Evolutionary conservation across 2,888 invertebrate species (phyloP), one percentile per base, ranked within the genome.

Genomic region (Ectemnius cavifrons): DNA sequence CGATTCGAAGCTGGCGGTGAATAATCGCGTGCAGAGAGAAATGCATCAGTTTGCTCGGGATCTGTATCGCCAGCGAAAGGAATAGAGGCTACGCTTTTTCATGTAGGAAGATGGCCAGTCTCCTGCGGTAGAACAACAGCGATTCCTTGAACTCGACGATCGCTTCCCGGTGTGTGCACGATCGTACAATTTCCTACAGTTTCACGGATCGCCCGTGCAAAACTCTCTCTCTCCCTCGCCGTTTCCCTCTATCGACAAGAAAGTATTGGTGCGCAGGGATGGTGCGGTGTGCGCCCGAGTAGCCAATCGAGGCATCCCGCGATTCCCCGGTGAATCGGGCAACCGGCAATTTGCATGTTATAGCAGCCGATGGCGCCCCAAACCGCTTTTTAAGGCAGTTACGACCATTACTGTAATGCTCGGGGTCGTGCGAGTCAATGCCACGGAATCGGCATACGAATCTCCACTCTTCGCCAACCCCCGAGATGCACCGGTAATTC

Each of bases 351-450:
- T 84, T 85, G 80, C 87, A 84, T 86, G 81, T 75, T 83, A 81
- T 73, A 79, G 78, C 66, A 74, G 72, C 70, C 80, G 72, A 75
- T 84, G 83, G 80, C 81, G 80, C 80, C 78, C 81, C 78, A 73
- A 78, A 77, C 77, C 69, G 67, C 78, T 81, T 85, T 84, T 84
- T 84, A 83, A 86, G 81, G 81, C 82, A 74, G 83, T 86, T 86
- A 83, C 79, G 73, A 83, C 79, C 80, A 85, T 86, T 82, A 82
- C 77, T 61, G 76, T 85, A 84, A 84, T 86, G 79, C 81, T 83
- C 74, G 85, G 76, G 87, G 84, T 85, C 84, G 81, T 78, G 78
- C 80, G 77, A 86, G 86, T 86, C 86, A 86, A 85, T 85, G 80
- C 81, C 85, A 78, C 76, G 78, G 76, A 79, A 82, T 80, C 76